A percentile compares a stretch with the other conserved stretches of the same genome.
Conservation (phyloP, 2,888 invertebrate genomes). For the Galerucella nymphaeae region DNA sequence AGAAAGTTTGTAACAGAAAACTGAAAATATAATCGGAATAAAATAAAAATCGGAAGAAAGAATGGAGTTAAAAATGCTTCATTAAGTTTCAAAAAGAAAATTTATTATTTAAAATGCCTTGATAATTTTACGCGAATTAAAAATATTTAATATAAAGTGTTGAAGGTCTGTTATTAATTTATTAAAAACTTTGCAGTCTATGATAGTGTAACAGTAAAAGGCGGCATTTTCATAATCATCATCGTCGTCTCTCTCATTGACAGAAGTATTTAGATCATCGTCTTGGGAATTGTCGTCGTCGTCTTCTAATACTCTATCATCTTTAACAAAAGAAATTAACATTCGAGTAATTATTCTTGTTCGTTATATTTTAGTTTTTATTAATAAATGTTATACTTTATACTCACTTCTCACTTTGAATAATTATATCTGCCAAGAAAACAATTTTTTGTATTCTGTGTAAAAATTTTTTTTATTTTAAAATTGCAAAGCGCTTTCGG, state of each 20-base stretch:
- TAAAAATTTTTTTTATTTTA: too few relatives aligned
- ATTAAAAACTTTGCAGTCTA: background rate
- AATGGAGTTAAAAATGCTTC: too few relatives aligned
- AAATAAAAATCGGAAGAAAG: background rate
- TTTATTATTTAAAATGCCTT: background rate
- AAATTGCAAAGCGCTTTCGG: too few relatives aligned
- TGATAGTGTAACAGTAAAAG: conserved; percentile 7
- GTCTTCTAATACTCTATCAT: conserved; percentile 36
- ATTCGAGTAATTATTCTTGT: conserved; percentile 9
- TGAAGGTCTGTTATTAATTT: background rate
- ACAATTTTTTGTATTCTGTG: too few relatives aligned
- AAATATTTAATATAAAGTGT: background rate
- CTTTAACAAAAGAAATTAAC: conserved; percentile 31
- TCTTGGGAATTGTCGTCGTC: conserved; percentile 32
- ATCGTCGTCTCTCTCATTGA: conserved; percentile 4
- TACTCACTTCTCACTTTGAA: conserved; percentile 39
- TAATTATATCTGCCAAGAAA: conserved; percentile 42
- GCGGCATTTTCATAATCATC: background rate
- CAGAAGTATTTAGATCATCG: conserved; percentile 22
- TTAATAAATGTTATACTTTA: conserved; percentile 24
- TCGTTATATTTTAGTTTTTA: conserved; percentile 22
- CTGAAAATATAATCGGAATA: background rate
- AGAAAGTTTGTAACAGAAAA: background rate
- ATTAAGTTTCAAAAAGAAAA: background rate
- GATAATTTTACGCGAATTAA: background rate